Conservation (phyloP, 2,113 vertebrate species). For the Numida meleagris region DNA sequence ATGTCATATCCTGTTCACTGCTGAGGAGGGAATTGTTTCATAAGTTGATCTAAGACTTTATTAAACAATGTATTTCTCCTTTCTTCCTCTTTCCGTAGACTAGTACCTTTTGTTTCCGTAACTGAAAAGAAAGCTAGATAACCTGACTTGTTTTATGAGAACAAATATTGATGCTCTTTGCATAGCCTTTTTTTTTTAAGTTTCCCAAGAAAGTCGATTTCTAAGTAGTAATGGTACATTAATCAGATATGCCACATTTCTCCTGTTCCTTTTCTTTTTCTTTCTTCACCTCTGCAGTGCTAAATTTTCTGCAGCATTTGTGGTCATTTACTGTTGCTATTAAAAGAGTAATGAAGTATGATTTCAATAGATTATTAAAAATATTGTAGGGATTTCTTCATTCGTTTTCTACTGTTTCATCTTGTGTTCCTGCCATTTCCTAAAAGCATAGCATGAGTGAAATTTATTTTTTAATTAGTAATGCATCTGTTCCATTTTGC, state of each 20-base stretch:
- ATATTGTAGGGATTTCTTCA: not conserved
- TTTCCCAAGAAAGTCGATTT: not conserved
- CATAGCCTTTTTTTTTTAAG: not conserved
- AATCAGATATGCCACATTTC: not conserved
- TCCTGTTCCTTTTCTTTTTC: not conserved
- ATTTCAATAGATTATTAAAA: not conserved
- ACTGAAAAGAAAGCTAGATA: not conserved
- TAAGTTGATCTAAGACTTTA: not conserved
- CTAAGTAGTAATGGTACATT: not conserved
- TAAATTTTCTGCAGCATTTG: not conserved
- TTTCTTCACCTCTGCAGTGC: not conserved
- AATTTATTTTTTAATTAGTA: not conserved
- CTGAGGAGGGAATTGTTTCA: not conserved
- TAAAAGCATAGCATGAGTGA: not conserved
- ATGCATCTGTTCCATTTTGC: not conserved
- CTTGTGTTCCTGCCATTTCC: not conserved
- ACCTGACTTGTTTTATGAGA: not conserved
- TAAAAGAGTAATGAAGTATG: not conserved
- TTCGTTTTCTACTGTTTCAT: not conserved
- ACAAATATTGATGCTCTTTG: not conserved
- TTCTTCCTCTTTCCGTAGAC: not conserved
- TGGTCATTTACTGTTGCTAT: not conserved
- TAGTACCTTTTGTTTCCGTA: not conserved
- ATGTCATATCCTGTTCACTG: not conserved
- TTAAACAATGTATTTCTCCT: not conserved